These are phyloP conservation scores for Scaeva pyrastri DNA, from an alignment of 2,888 invertebrate species.

Conservation along the genomic window DNA sequence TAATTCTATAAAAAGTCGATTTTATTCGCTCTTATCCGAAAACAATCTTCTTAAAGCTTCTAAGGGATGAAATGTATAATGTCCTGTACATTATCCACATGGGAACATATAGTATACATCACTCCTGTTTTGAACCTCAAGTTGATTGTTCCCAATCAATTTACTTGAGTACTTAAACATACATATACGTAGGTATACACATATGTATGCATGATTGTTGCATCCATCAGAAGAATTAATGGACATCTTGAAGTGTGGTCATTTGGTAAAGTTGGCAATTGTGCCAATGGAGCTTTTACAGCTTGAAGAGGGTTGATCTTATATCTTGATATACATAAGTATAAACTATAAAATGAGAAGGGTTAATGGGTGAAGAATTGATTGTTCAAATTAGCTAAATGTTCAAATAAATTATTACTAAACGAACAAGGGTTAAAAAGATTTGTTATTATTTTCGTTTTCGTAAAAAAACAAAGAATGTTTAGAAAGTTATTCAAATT, in stretches of 20 bases:
- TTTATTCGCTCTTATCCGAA: too few relatives aligned
- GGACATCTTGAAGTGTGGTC: constrained; percentile 50
- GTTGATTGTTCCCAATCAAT: constrained; percentile 45
- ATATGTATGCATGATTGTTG: background rate
- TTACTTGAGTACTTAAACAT: constrained; percentile 36
- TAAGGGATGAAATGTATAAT: too few relatives aligned
- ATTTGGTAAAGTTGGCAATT: constrained; percentile 16
- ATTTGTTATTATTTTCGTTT: constrained; percentile 20
- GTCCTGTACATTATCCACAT: too few relatives aligned
- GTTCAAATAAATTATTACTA: constrained; percentile 43
- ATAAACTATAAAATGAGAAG: constrained; percentile 19
- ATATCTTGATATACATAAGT: background rate
- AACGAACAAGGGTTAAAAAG: background rate
- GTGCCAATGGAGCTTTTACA: background rate
- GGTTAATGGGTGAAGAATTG: constrained; percentile 43
- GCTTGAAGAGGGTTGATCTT: background rate
- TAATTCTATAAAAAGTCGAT: too few relatives aligned
- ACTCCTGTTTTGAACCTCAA: background rate
- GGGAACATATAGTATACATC: too few relatives aligned
- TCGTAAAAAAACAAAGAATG: too few relatives aligned
- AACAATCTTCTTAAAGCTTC: too few relatives aligned
- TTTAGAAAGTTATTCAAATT: too few relatives aligned
- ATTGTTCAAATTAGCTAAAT: constrained; percentile 52
- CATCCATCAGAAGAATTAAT: constrained; percentile 17
- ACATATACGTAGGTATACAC: too few relatives aligned